Evolutionary conservation across 2,113 vertebrate genomes (phyloP).

Genomic region (Galbula dea): DNA sequence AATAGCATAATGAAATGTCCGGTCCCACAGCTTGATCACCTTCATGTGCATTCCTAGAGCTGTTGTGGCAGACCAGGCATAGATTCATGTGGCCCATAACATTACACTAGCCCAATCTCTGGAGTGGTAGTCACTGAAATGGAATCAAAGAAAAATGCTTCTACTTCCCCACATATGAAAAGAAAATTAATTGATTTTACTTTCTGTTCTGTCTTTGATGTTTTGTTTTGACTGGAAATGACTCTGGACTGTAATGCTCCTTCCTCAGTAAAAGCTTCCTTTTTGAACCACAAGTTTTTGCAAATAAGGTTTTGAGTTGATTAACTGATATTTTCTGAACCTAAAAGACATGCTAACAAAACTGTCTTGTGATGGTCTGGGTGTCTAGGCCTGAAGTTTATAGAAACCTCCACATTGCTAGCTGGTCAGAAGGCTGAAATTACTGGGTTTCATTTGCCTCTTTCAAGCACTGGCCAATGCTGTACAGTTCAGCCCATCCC

Average conservation of each 20-base stretch:
- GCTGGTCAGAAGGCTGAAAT: neutral
- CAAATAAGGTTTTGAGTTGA: neutral
- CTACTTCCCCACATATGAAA: neutral
- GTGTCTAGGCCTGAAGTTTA: neutral
- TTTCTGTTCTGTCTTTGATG: neutral
- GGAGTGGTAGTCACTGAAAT: neutral
- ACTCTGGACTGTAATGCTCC: neutral
- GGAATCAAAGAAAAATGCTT: neutral
- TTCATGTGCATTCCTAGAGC: neutral
- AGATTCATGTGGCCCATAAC: rapidly evolving
- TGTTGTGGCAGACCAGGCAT: neutral
- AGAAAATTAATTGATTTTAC: neutral
- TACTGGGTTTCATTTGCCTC: rapidly evolving
- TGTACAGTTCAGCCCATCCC: neutral
- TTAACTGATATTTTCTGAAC: neutral
- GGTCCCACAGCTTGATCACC: neutral
- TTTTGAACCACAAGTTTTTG: neutral
- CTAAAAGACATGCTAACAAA: neutral
- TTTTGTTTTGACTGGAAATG: neutral
- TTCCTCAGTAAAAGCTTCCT: neutral
- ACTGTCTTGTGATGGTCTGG: neutral
- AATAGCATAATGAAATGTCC: neutral
- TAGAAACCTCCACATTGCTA: neutral
- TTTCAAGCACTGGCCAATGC: neutral
- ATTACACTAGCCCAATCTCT: neutral